Evolutionary conservation across 2,888 invertebrate species (phyloP).

Genomic region (Parnassius apollo): DNA sequence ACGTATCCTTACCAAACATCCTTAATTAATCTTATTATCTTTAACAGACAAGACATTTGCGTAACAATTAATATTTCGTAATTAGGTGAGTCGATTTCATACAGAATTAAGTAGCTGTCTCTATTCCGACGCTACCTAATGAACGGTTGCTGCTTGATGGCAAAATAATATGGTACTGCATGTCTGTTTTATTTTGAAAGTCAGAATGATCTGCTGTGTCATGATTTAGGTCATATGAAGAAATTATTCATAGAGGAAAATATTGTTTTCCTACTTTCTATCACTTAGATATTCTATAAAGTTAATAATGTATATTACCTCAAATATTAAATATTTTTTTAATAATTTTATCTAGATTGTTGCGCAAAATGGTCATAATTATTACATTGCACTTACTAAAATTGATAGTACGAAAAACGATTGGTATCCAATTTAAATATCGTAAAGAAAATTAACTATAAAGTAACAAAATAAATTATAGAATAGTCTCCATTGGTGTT

Average conservation of each 20-base stretch:
- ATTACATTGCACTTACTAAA: no score
- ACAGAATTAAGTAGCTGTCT: conserved; percentile 28
- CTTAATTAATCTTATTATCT: not conserved
- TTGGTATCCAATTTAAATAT: no score
- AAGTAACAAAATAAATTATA: no score
- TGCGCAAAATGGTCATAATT: no score
- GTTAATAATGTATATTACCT: no score
- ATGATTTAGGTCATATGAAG: conserved; percentile 12
- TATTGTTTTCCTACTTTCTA: conserved; percentile 2
- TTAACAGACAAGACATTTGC: not conserved
- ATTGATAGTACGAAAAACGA: no score
- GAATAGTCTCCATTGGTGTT: no score
- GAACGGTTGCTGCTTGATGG: conserved; percentile 30
- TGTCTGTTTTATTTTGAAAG: conserved; percentile 28
- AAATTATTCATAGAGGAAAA: not conserved
- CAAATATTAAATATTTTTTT: no score
- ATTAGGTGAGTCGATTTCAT: conserved; percentile 30
- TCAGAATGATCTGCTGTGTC: conserved; percentile 12
- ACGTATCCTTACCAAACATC: not conserved
- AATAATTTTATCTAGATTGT: no score
- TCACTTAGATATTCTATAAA: not conserved
- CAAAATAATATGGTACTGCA: conserved; percentile 28
- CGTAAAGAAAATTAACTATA: no score
- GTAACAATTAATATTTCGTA: conserved; percentile 23
- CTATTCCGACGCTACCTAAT: conserved; percentile 30